Evolutionary conservation across 1,140 invertebrate species (phyloP).

Genomic region (Magallana ariakensis): DNA sequence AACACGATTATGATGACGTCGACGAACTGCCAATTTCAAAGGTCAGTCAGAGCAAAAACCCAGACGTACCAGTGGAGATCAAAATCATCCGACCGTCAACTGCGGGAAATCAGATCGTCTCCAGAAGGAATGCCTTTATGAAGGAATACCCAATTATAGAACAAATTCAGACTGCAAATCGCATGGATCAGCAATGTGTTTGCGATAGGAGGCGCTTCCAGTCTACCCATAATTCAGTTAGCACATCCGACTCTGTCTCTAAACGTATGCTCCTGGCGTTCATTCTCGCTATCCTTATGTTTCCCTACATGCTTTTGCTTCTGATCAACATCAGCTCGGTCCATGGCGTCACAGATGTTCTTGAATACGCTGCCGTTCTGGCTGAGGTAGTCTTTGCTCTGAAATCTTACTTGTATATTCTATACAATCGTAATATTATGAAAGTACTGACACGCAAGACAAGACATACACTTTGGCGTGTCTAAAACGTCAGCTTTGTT

Average conservation of each 20-base stretch:
- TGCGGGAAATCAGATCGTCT: slow-evolving; percentile 15
- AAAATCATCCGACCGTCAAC: slow-evolving; percentile 24
- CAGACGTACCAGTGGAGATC: slow-evolving; percentile 5
- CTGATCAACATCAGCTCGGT: background rate
- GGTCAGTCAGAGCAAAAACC: background rate
- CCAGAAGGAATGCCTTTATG: slow-evolving; percentile 4
- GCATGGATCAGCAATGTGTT: background rate
- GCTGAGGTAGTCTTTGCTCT: background rate
- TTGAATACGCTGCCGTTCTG: background rate
- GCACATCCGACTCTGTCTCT: background rate
- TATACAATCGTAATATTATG: slow-evolving; percentile 27
- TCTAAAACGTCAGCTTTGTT: background rate
- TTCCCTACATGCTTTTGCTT: background rate
- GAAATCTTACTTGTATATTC: background rate
- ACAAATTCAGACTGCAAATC: slow-evolving; percentile 13
- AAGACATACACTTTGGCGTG: background rate
- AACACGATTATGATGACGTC: background rate
- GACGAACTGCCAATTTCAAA: background rate
- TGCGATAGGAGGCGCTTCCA: background rate
- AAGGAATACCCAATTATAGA: slow-evolving; percentile 4
- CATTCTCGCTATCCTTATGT: slow-evolving; percentile 6
- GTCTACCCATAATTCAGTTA: background rate
- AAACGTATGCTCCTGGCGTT: slow-evolving; percentile 15
- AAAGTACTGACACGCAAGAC: slow-evolving; percentile 13
- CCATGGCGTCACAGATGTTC: background rate